These are phyloP conservation scores for Caenorhabditis briggsae DNA, from an alignment of 1,140 invertebrate genomes.

Conservation along the genomic window DNA sequence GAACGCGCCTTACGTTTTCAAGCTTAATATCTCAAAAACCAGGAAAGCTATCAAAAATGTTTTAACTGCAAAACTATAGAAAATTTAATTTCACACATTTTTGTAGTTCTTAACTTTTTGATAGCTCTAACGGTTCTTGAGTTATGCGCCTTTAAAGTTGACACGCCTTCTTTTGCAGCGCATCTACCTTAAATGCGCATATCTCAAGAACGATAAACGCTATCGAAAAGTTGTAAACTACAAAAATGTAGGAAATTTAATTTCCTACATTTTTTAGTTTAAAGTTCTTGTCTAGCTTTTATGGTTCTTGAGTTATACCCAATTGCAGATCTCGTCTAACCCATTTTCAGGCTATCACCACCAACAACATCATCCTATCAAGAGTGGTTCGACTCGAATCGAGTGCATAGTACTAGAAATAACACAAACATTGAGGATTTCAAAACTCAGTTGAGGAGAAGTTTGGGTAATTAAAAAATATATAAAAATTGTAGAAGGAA, in stretches of 20 bases:
- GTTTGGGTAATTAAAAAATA: background rate
- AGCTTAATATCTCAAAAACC: background rate
- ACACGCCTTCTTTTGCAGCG: too few species aligned
- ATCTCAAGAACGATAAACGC: background rate
- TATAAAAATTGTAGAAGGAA: background rate
- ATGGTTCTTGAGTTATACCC: background rate
- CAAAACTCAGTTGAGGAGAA: background rate
- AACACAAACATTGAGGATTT: slow-evolving; percentile 20
- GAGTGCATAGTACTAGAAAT: slow-evolving; percentile 47
- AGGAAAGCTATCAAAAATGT: too few species aligned
- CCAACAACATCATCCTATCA: slow-evolving; percentile 36
- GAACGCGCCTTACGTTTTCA: background rate
- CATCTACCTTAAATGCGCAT: background rate
- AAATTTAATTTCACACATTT: too few species aligned
- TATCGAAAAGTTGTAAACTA: too few species aligned
- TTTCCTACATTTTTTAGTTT: too few species aligned
- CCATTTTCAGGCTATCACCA: slow-evolving; percentile 12
- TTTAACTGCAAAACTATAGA: too few species aligned
- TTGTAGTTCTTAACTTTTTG: too few species aligned
- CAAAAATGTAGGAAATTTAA: too few species aligned
- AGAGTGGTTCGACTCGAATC: slow-evolving; percentile 45
- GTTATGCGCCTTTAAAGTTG: background rate
- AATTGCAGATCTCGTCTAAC: background rate
- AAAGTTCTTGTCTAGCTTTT: too few species aligned
- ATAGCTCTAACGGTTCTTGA: background rate